phyloP scores from a whole-genome alignment of 2,797 vertebrate species.

The Liparis tanakae region DNA sequence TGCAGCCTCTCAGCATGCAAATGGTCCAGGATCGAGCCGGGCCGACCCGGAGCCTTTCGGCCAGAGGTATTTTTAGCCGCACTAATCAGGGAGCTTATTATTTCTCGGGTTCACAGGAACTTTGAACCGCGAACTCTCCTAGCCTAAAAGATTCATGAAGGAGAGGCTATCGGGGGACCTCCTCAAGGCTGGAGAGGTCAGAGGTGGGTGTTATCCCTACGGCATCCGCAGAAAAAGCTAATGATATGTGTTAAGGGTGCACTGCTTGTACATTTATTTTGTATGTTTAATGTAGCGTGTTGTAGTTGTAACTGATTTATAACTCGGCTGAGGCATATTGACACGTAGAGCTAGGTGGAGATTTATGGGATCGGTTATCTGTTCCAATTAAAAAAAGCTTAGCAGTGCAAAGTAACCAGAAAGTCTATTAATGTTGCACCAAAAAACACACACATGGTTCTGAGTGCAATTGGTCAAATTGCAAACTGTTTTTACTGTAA shows the following conservation, averaged over 20 bases:
- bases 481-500: conserved; percentile 11
- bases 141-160: conserved; percentile 84
- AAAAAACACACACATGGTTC: conserved; percentile 5
- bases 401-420: conserved; percentile 18
- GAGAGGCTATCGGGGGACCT: conserved; percentile 67
- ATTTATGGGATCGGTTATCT: conserved; percentile 25
- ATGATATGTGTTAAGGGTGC: conserved; percentile 75
- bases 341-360: conserved; percentile 17
- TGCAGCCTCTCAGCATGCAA: conserved; percentile 53
- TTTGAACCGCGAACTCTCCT: conserved; percentile 78
- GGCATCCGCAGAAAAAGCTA: conserved; percentile 79
- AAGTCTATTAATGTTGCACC: conserved; percentile 11
- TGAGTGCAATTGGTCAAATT: conserved; percentile 19
- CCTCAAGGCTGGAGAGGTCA: conserved; percentile 76
- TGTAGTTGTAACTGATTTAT: conserved; percentile 42
- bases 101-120: conserved; percentile 80
- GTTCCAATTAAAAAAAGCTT: conserved; percentile 24
- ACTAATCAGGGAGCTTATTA: conserved; percentile 84
- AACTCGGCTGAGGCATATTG: conserved; percentile 30
- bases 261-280: conserved; percentile 59
- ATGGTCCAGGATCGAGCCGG: conserved; percentile 40
- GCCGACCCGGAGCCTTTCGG: conserved; percentile 50
- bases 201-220: conserved; percentile 77
- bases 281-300: conserved; percentile 49
- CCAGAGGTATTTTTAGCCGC: conserved; percentile 74